These are phyloP conservation scores for Prunella himalayana DNA, from an alignment of 2,113 vertebrate species.

Conservation along the genomic window DNA sequence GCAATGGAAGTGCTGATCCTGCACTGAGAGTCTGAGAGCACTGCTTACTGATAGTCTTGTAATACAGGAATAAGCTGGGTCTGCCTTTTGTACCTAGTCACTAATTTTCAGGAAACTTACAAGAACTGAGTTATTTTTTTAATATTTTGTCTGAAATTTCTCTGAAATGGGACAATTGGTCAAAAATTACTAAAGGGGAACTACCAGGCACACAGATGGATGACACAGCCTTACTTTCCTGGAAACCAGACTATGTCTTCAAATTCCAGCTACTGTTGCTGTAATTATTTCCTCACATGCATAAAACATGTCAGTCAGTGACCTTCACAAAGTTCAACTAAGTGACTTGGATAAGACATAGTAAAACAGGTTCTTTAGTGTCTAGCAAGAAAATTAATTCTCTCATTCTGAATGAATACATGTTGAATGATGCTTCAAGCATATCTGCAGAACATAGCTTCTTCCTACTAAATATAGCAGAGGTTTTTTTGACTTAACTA, in stretches of 20 bases:
- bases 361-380: not conserved
- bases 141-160: not conserved
- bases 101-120: not conserved
- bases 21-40: accelerated
- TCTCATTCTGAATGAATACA: not conserved
- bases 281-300: not conserved
- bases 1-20: accelerated
- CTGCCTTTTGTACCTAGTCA: not conserved
- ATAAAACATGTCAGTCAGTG: not conserved
- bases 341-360: not conserved
- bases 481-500: not conserved
- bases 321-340: not conserved
- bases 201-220: not conserved
- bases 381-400: not conserved
- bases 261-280: not conserved
- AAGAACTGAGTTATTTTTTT: not conserved
- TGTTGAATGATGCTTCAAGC: not conserved
- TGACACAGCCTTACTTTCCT: not conserved
- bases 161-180: not conserved
- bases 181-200: not conserved
- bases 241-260: not conserved
- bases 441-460: not conserved
- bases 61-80: not conserved
- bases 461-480: not conserved
- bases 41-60: not conserved